These are phyloP conservation scores for Sycophila sp. DNA, from an alignment of 1,140 invertebrate genomes.

Conservation along the genomic window DNA sequence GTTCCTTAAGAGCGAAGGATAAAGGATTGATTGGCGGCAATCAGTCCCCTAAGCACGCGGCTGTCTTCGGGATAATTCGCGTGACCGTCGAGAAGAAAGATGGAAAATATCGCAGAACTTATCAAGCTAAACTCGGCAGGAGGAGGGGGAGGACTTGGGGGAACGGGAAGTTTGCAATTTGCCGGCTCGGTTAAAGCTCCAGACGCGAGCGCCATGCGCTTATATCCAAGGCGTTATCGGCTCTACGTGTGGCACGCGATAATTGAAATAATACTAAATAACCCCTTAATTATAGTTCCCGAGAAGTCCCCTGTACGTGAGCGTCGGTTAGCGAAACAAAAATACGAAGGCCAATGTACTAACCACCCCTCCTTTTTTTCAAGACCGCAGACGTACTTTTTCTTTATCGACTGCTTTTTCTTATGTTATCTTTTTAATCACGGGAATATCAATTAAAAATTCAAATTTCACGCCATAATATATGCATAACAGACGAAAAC, in stretches of 20 bases:
- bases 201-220: constrained; percentile 29
- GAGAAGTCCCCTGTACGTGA: constrained; percentile 25
- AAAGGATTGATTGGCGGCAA: too few relatives aligned
- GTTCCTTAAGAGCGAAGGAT: too few relatives aligned
- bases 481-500: too few relatives aligned
- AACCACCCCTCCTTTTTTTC: too few relatives aligned
- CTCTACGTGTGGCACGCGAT: constrained; percentile 56
- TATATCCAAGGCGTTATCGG: constrained; percentile 49
- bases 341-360: too few relatives aligned
- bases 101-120: constrained; percentile 31
- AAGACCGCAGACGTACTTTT: too few relatives aligned
- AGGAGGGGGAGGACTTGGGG: background rate
- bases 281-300: constrained; percentile 54
- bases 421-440: too few relatives aligned
- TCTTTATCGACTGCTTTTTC: too few relatives aligned
- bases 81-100: constrained; percentile 19
- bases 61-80: constrained; percentile 19
- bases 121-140: background rate
- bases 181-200: constrained; percentile 34
- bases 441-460: too few relatives aligned
- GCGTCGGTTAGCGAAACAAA: too few relatives aligned
- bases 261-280: constrained; percentile 61
- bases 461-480: too few relatives aligned
- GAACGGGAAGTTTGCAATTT: constrained; percentile 33
- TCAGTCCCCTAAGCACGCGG: too few relatives aligned